These are phyloP conservation scores for Brenthis daphne DNA, from an alignment of 2,888 invertebrate species.

Conservation along the genomic window DNA sequence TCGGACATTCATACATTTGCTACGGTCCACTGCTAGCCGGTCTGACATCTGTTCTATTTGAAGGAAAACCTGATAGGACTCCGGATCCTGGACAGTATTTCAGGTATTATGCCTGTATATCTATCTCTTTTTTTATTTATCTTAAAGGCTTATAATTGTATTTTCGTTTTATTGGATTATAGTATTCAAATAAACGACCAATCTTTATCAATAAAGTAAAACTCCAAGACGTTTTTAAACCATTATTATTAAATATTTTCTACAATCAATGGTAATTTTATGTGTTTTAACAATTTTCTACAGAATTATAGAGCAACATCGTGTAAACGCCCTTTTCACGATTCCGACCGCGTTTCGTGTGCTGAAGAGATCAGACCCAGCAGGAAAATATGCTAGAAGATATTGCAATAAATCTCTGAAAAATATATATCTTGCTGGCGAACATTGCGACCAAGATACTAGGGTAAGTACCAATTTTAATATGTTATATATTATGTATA, in stretches of 20 bases:
- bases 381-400: constrained; percentile 85
- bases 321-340: constrained; percentile 92
- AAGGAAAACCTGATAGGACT: constrained; percentile 97
- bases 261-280: background rate
- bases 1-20: constrained; percentile 97
- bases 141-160: background rate
- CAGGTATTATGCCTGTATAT: constrained; percentile 76
- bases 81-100: constrained; percentile 96
- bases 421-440: constrained; percentile 92
- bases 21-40: constrained; percentile 94
- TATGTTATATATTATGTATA: too few species aligned
- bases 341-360: constrained; percentile 96
- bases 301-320: constrained; percentile 93
- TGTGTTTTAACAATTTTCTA: constrained; percentile 16
- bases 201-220: too few species aligned
- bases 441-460: constrained; percentile 96
- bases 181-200: too few species aligned
- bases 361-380: constrained; percentile 90
- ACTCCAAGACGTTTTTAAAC: background rate
- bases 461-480: constrained; percentile 69
- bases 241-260: background rate
- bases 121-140: background rate
- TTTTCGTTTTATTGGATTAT: too few species aligned
- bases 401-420: constrained; percentile 87
- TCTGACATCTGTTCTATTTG: constrained; percentile 91